These are phyloP conservation scores for Lamellibrachia luymesi DNA, from an alignment of 1,140 invertebrate genomes.

Conservation along the genomic window DNA sequence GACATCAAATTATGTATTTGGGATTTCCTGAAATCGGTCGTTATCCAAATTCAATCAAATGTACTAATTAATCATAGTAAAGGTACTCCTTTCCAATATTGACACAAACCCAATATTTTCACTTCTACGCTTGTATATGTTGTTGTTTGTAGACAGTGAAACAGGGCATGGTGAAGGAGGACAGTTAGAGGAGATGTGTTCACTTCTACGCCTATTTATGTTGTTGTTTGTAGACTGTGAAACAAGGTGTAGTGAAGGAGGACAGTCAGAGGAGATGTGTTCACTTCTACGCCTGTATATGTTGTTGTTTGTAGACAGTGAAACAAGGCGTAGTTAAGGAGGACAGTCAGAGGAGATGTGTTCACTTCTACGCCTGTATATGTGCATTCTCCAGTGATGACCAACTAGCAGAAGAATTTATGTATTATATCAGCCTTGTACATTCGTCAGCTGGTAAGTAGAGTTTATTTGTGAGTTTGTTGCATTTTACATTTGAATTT, in stretches of 20 bases:
- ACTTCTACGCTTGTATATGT: neutral
- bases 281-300: conserved; percentile 71
- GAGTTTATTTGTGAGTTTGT: neutral
- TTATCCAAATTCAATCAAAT: too few species aligned
- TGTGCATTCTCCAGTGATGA: conserved; percentile 76
- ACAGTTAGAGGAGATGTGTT: conserved; percentile 54
- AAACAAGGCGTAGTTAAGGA: conserved; percentile 44
- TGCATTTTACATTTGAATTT: too few species aligned
- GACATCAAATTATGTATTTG: too few species aligned
- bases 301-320: conserved; percentile 7
- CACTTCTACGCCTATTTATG: conserved; percentile 71
- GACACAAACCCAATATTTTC: too few species aligned
- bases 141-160: conserved; percentile 23
- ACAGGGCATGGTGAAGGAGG: conserved; percentile 44
- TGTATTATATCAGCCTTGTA: conserved; percentile 64
- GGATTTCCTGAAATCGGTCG: too few species aligned
- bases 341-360: conserved; percentile 52
- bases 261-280: conserved; percentile 55
- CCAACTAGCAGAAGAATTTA: conserved; percentile 70
- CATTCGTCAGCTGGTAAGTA: neutral
- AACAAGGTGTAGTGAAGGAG: conserved; percentile 43
- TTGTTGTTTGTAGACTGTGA: conserved; percentile 11
- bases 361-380: conserved; percentile 72
- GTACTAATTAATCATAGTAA: too few species aligned
- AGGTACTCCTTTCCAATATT: too few species aligned